Conservation (phyloP, 2,113 vertebrate genomes). For the Calonectris borealis region DNA sequence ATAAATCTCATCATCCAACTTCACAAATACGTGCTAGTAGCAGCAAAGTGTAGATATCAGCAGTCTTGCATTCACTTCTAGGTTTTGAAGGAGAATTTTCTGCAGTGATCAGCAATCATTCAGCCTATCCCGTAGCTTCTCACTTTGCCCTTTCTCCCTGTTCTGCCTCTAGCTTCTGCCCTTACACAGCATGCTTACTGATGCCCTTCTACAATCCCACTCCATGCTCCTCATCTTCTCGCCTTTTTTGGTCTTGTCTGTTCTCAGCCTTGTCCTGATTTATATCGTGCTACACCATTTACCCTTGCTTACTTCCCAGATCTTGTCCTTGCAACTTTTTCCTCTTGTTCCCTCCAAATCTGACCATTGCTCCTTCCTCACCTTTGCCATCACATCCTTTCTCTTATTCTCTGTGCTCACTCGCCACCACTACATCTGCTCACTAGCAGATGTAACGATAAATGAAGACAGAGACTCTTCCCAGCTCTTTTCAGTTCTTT, state of each 20-base stretch:
- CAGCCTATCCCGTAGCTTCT: not conserved
- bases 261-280: not conserved
- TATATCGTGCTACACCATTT: not conserved
- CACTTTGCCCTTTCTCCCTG: not conserved
- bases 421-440: no score
- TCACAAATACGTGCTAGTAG: not conserved
- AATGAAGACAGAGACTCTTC: not conserved
- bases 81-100: not conserved
- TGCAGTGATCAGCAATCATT: not conserved
- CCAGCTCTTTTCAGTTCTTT: not conserved
- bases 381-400: not conserved
- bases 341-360: not conserved
- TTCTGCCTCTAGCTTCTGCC: not conserved
- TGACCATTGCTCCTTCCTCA: not conserved
- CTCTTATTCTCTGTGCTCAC: not conserved
- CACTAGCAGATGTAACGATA: not conserved
- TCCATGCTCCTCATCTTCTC: accelerated
- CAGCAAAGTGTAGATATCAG: not conserved
- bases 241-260: not conserved
- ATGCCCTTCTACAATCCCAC: not conserved
- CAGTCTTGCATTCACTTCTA: not conserved
- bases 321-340: not conserved
- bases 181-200: not conserved
- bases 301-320: not conserved
- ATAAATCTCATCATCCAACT: not conserved